phyloP scores from a whole-genome alignment of 2,888 invertebrate genomes.

The Conomelus anceps region DNA sequence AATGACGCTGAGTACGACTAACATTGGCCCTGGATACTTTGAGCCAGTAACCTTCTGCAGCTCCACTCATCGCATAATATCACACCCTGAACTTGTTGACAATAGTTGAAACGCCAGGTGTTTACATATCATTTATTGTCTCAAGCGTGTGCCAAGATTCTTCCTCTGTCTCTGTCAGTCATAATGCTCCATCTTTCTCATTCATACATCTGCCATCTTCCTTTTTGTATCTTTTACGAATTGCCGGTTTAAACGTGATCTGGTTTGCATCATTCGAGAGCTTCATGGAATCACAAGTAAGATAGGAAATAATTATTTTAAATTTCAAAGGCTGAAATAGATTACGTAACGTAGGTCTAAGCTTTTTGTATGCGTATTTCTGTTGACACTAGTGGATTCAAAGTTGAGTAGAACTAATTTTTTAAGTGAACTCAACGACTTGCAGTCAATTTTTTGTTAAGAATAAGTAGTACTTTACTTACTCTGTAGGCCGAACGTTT shows the following conservation, averaged over 20 bases:
- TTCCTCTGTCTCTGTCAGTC: neutral
- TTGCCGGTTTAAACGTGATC: neutral
- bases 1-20: too few relatives aligned
- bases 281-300: too few relatives aligned
- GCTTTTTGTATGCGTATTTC: too few relatives aligned
- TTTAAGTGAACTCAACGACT: too few relatives aligned
- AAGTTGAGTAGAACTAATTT: too few relatives aligned
- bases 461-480: too few relatives aligned
- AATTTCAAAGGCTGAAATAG: too few relatives aligned
- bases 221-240: neutral
- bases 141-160: neutral
- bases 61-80: neutral
- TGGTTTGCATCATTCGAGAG: neutral
- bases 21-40: neutral
- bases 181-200: neutral
- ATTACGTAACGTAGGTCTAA: too few relatives aligned
- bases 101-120: neutral
- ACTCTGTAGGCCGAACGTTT: too few relatives aligned
- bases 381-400: too few relatives aligned
- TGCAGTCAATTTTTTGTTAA: too few relatives aligned
- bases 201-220: neutral
- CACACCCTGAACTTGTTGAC: neutral
- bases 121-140: neutral
- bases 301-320: too few relatives aligned
- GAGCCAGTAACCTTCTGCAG: neutral